phyloP scores from a whole-genome alignment of 2,888 invertebrate genomes.

The Platycnemis pennipes region DNA sequence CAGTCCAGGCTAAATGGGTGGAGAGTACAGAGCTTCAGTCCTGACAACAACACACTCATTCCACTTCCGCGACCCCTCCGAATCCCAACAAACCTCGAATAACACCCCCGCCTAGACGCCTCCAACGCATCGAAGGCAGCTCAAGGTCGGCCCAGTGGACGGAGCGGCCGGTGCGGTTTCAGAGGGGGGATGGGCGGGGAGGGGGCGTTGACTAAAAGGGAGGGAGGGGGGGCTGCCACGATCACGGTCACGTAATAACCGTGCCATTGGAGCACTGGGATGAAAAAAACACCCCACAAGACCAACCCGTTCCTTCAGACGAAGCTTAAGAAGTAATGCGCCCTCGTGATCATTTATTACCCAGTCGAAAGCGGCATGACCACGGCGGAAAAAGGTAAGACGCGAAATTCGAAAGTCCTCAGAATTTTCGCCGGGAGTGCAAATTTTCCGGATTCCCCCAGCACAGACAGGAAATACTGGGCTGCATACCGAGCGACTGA shows the following conservation, averaged over 20 bases:
- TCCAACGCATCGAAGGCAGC: background rate
- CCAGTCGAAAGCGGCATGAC: background rate
- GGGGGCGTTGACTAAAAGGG: background rate
- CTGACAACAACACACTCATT: background rate
- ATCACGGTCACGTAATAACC: constrained; percentile 59
- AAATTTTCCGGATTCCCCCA: background rate
- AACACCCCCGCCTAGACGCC: no score
- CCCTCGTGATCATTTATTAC: no score
- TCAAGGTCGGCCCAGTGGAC: background rate
- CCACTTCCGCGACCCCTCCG: background rate
- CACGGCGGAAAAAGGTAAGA: background rate
- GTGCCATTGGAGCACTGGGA: constrained; percentile 60
- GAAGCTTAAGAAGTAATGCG: no score
- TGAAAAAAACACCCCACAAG: background rate
- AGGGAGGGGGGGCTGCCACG: background rate
- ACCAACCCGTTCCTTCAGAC: no score
- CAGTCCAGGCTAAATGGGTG: no score
- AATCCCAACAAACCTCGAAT: no score
- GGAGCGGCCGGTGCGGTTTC: background rate
- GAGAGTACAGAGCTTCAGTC: no score
- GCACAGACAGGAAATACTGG: background rate
- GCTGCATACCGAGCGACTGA: background rate
- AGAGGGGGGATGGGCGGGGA: background rate
- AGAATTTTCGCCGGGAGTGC: background rate
- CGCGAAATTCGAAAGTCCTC: background rate